These are phyloP conservation scores for Pampus argenteus DNA, from an alignment of 2,797 vertebrate species.

Conservation along the genomic window DNA sequence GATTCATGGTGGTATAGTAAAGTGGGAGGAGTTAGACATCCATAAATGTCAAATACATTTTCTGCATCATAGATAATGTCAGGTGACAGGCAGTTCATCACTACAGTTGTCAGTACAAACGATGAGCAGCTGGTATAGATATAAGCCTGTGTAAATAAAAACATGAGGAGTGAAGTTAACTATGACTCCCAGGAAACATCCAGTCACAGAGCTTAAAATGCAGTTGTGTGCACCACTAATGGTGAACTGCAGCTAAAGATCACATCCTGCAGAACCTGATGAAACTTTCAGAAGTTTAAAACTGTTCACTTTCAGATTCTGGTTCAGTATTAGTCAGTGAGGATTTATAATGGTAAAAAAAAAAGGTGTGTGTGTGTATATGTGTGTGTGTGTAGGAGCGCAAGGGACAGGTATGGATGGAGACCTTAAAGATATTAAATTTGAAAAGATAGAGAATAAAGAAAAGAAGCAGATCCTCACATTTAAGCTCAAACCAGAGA, in stretches of 20 bases:
- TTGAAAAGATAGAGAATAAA: not conserved
- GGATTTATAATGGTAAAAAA: not conserved
- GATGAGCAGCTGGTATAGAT: not conserved
- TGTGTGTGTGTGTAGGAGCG: too few species aligned
- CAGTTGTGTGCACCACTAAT: not conserved
- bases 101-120: constrained; percentile 2
- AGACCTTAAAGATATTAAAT: not conserved
- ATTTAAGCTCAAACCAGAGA: not conserved
- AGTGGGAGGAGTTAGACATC: constrained; percentile 10
- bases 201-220: not conserved
- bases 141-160: not conserved
- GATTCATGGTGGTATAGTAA: constrained; percentile 2
- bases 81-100: constrained; percentile 16
- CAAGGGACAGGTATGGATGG: not conserved
- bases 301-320: not conserved
- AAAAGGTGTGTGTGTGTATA: too few species aligned
- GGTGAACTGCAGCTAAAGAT: not conserved
- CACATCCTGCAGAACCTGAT: too few species aligned
- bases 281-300: not conserved
- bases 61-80: constrained; percentile 14
- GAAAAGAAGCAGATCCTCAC: not conserved
- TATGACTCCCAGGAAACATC: not conserved
- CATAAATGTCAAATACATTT: constrained; percentile 45
- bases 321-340: not conserved
- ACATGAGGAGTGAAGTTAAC: not conserved